These are phyloP conservation scores for Psilopsiagon aymara DNA, from an alignment of 2,113 vertebrate genomes.

Conservation along the genomic window DNA sequence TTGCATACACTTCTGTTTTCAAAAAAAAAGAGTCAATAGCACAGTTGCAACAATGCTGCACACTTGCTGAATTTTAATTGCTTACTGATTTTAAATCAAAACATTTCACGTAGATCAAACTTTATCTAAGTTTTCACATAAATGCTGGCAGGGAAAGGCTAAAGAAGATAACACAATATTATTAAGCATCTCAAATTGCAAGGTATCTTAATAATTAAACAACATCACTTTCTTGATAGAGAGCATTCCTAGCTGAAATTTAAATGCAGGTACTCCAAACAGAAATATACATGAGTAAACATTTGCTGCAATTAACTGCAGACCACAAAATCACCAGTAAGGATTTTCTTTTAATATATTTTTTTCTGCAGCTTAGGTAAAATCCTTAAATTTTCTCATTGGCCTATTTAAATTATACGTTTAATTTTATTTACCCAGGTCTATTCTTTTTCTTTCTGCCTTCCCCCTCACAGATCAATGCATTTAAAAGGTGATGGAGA, in stretches of 20 bases:
- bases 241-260: slow-evolving; percentile 28
- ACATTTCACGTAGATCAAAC: neutral
- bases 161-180: slow-evolving; percentile 4
- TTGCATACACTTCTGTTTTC: neutral
- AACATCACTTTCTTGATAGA: neutral
- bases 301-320: slow-evolving; percentile 45
- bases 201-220: slow-evolving; percentile 58
- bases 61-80: neutral
- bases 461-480: neutral
- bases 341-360: neutral
- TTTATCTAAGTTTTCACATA: neutral
- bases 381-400: neutral
- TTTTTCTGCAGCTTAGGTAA: neutral
- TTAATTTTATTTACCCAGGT: neutral
- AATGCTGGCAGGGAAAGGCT: neutral
- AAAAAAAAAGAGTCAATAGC: neutral
- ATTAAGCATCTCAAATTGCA: slow-evolving; percentile 46
- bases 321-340: neutral
- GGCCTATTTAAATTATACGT: neutral
- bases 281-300: slow-evolving; percentile 54
- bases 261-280: slow-evolving; percentile 38
- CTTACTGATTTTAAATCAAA: neutral
- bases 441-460: neutral
- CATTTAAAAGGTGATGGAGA: neutral
- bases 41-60: fast-evolving